Percentiles rank a stretch among this genome's conserved stretches.
These are phyloP conservation scores for Petrocephalus zakoni DNA, from an alignment of 2,113 vertebrate genomes.

Conservation along the genomic window DNA sequence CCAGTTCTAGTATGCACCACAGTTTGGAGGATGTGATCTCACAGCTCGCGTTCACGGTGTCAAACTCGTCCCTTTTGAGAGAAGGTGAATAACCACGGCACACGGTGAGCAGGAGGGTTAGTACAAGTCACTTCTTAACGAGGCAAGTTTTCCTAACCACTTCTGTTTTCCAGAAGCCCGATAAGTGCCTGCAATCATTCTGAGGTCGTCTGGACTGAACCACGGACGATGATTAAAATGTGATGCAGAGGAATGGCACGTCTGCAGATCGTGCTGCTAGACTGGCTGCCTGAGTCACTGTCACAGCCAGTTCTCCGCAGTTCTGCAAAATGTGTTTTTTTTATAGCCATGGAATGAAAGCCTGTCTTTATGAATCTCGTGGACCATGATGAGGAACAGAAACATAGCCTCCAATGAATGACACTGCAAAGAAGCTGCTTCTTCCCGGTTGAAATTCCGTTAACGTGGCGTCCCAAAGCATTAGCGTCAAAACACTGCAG, in stretches of 20 bases:
- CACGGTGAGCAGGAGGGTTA: too few relatives aligned
- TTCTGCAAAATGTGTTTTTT: background rate
- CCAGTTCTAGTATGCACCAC: slow-evolving; percentile 47
- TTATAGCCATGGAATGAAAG: background rate
- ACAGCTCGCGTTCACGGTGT: slow-evolving; percentile 27
- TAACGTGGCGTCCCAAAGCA: background rate
- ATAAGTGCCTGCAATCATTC: background rate
- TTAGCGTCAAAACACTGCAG: background rate
- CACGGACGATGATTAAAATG: background rate
- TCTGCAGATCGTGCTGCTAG: slow-evolving; percentile 2
- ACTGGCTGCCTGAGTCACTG: background rate
- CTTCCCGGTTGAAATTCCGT: background rate
- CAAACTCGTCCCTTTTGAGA: background rate
- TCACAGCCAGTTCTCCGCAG: background rate
- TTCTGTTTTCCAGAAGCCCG: slow-evolving; percentile 5
- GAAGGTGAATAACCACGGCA: background rate
- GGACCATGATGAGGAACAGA: background rate
- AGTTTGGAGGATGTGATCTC: slow-evolving; percentile 32
- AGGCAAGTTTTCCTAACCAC: background rate
- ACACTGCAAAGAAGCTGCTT: background rate
- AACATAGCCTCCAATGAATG: background rate
- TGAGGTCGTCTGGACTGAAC: background rate
- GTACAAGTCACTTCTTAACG: background rate
- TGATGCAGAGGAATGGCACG: background rate
- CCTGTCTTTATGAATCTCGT: background rate